phyloP scores from a whole-genome alignment of 2,113 vertebrate species.

The Nothocercus nigrocapillus region DNA sequence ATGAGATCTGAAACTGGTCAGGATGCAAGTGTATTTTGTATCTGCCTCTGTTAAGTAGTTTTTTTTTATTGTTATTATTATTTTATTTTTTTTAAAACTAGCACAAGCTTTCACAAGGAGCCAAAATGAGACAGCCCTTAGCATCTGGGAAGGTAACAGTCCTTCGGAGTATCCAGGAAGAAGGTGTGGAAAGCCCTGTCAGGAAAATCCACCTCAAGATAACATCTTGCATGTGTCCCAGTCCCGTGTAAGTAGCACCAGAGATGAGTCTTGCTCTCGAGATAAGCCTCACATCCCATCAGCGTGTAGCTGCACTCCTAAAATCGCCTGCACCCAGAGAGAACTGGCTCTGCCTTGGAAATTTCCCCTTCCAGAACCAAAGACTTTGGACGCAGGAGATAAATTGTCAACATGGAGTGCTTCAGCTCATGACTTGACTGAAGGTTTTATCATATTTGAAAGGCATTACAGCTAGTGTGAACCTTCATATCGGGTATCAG shows the following conservation, averaged over 20 bases:
- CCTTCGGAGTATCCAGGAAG: background rate
- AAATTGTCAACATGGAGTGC: background rate
- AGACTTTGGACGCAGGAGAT: background rate
- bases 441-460: constrained; percentile 26
- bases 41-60: background rate
- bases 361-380: fast-evolving
- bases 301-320: background rate
- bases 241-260: background rate
- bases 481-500: constrained; percentile 44
- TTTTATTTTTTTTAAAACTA: background rate
- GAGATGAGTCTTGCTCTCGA: background rate
- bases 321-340: background rate
- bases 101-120: background rate
- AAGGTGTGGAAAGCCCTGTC: background rate
- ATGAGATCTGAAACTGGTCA: background rate
- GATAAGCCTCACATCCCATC: fast-evolving
- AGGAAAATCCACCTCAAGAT: background rate
- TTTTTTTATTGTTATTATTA: background rate
- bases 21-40: background rate
- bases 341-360: background rate
- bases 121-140: background rate
- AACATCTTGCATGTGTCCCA: fast-evolving
- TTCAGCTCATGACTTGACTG: background rate
- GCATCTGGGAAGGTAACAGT: background rate
- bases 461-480: constrained; percentile 35